Conservation (phyloP, 1,140 invertebrate species). For the Caenorhabditis brenneri region DNA sequence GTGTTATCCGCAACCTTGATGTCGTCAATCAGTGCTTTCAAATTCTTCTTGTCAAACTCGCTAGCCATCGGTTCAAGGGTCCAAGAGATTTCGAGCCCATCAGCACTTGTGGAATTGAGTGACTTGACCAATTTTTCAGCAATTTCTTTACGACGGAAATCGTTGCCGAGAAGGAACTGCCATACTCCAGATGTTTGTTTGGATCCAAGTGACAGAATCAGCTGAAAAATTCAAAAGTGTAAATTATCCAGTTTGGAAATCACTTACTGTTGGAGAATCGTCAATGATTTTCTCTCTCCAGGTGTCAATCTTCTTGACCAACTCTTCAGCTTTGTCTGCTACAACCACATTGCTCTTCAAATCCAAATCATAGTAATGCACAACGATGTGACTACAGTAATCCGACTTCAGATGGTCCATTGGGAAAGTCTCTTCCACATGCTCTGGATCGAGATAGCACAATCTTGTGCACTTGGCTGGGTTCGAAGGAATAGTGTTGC, state of each 20-base stretch:
- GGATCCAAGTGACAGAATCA: not conserved
- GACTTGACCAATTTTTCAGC: not conserved
- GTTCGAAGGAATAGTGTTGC: not conserved
- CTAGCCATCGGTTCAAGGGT: not conserved
- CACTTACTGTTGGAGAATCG: not conserved
- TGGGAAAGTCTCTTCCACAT: conserved; percentile 6
- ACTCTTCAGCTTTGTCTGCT: not conserved
- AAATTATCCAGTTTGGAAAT: not conserved
- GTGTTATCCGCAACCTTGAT: not conserved
- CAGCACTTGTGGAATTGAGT: not conserved
- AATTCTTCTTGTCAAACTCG: conserved; percentile 24
- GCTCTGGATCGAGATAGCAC: conserved; percentile 2
- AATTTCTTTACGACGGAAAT: conserved; percentile 5
- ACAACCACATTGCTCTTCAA: not conserved
- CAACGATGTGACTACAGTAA: conserved; percentile 14
- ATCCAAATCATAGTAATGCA: not conserved
- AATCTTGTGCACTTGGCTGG: conserved; percentile 9
- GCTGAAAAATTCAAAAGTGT: not conserved
- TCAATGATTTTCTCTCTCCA: not conserved
- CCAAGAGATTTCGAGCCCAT: conserved; percentile 10
- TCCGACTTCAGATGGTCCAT: conserved; percentile 9
- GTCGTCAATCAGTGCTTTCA: conserved; percentile 8
- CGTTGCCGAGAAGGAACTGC: conserved; percentile 3
- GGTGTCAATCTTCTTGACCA: conserved; percentile 15
- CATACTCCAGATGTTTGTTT: not conserved